These are phyloP conservation scores for Oscarella lobularis DNA, from an alignment of 37 sponge, comb jelly and placozoan species.

Conservation along the genomic window DNA sequence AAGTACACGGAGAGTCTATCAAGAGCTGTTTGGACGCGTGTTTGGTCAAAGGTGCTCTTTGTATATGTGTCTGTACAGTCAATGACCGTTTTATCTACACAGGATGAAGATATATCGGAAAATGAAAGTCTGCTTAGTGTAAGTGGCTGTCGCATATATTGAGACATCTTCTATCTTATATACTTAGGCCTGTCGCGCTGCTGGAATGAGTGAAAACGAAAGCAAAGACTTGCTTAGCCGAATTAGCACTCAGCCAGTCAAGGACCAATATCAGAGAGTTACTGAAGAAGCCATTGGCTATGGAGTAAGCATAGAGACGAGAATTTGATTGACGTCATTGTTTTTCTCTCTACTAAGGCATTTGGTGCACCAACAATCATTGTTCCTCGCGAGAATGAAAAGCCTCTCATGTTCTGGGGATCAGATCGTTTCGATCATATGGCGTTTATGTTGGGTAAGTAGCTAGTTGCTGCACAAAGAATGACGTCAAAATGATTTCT, in stretches of 20 bases:
- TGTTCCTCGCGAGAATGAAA: not conserved
- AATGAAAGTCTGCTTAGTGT: conserved; percentile 5
- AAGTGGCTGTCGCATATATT: not conserved
- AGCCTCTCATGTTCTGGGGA: conserved; percentile 36
- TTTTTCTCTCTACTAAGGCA: conserved; percentile 18
- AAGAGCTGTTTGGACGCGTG: conserved; percentile 44
- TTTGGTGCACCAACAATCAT: conserved; percentile 43
- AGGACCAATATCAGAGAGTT: conserved; percentile 17
- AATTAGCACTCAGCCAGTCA: conserved; percentile 6
- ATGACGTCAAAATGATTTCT: no score
- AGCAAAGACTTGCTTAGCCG: conserved; percentile 19
- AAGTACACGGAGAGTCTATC: conserved; percentile 27
- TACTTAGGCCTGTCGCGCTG: conserved; percentile 14
- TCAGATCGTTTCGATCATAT: conserved; percentile 45
- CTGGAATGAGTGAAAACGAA: conserved; percentile 12
- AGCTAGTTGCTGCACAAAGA: no score
- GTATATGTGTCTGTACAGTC: no score
- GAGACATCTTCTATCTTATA: not conserved
- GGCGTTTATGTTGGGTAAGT: conserved; percentile 25
- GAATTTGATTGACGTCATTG: not conserved
- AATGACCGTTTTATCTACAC: not conserved
- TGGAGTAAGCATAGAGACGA: conserved; percentile 26
- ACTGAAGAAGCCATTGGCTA: conserved; percentile 58
- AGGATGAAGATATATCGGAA: not conserved
- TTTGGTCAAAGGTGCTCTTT: conserved; percentile 37